phyloP scores from a whole-genome alignment of 2,888 invertebrate species.

The Tachina grossa region DNA sequence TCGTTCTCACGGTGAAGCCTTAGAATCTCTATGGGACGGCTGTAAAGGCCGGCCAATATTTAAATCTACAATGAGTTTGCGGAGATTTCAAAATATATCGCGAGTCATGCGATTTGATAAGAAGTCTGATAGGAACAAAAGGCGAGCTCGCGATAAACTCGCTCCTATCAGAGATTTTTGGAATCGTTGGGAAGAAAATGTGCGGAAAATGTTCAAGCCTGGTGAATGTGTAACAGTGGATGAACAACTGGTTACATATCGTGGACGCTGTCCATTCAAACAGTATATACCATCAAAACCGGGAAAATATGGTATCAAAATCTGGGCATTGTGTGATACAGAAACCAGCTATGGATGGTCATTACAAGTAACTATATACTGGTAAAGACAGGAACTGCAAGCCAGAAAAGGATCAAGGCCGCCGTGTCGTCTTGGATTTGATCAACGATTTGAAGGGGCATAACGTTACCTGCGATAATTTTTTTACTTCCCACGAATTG shows the following conservation, averaged over 20 bases:
- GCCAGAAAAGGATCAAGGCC: conserved; percentile 3
- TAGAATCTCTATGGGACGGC: conserved; percentile 1
- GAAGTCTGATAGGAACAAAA: not conserved
- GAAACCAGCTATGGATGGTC: not conserved
- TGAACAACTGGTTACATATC: not conserved
- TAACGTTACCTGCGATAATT: too few relatives aligned
- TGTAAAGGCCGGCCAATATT: not conserved
- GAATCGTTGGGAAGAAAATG: not conserved
- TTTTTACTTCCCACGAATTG: too few relatives aligned
- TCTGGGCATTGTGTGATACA: conserved; percentile 15
- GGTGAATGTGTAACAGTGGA: not conserved
- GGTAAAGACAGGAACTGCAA: not conserved
- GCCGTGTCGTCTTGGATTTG: not conserved
- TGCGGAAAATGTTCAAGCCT: not conserved
- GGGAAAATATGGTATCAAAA: conserved; percentile 23
- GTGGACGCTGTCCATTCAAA: conserved; percentile 17
- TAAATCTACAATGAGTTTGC: not conserved
- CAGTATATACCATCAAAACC: conserved; percentile 9
- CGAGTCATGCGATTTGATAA: not conserved
- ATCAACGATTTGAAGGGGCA: too few relatives aligned
- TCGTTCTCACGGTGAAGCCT: not conserved
- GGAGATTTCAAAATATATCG: not conserved
- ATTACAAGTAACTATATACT: conserved; percentile 12
- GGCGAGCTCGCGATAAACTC: too few relatives aligned
- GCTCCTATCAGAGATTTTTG: not conserved